Evolutionary conservation across 2,113 vertebrate species (phyloP).

Genomic region (Clarias gariepinus): DNA sequence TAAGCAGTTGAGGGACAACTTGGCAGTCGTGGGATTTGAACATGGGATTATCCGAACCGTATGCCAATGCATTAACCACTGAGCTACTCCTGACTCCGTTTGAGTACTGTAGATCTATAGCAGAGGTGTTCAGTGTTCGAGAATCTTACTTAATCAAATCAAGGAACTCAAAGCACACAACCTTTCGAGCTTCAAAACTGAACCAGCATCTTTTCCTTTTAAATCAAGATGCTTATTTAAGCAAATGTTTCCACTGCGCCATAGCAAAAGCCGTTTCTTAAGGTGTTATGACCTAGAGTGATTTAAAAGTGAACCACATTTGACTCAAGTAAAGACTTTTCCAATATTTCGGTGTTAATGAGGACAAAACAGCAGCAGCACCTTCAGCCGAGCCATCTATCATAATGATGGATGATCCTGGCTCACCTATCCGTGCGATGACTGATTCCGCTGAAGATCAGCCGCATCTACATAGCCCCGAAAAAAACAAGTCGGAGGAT

Average conservation of each 20-base stretch:
- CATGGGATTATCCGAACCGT: too few species aligned
- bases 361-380: conserved; percentile 62
- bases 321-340: conserved; percentile 25
- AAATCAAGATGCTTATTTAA: conserved; percentile 6
- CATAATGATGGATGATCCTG: conserved; percentile 69
- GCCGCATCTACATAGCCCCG: conserved; percentile 49
- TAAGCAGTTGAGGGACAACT: too few species aligned
- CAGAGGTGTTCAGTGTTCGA: not conserved
- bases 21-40: too few species aligned
- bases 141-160: not conserved
- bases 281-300: not conserved
- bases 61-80: too few species aligned
- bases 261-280: not conserved
- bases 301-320: conserved; percentile 28
- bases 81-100: too few species aligned
- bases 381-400: conserved; percentile 61
- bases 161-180: too few species aligned
- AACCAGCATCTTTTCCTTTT: not conserved
- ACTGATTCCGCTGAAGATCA: conserved; percentile 64
- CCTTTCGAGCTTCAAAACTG: too few species aligned
- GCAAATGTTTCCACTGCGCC: not conserved
- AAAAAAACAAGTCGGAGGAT: conserved; percentile 47
- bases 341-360: conserved; percentile 62
- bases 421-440: conserved; percentile 59
- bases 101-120: not conserved